Percentiles rank a stretch among this genome's conserved stretches.
phyloP scores from a whole-genome alignment of 1,140 invertebrate species.

The Zaprionus nigranus region DNA sequence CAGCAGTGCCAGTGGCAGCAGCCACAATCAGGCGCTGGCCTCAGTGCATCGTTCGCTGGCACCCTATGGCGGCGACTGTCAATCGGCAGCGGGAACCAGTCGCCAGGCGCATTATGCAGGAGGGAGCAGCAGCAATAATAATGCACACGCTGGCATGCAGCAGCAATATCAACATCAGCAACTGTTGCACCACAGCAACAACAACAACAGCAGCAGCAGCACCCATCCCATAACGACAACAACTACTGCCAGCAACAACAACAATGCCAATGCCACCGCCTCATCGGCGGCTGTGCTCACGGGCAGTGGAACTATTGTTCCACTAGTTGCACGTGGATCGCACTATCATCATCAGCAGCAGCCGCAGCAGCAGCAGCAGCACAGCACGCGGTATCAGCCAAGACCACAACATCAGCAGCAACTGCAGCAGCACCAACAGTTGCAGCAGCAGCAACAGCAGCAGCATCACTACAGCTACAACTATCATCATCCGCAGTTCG shows the following conservation, averaged over 20 bases:
- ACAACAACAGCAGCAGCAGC: slow-evolving; percentile 37
- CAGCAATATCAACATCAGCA: slow-evolving; percentile 63
- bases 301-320: slow-evolving; percentile 69
- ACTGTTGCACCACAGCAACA: slow-evolving; percentile 56
- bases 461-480: slow-evolving; percentile 71
- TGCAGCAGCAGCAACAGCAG: slow-evolving; percentile 36
- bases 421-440: slow-evolving; percentile 29
- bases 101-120: slow-evolving; percentile 56
- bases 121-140: slow-evolving; percentile 61
- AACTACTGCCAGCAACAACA: slow-evolving; percentile 56
- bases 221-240: slow-evolving; percentile 43
- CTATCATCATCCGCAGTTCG: slow-evolving; percentile 76
- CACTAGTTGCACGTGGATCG: slow-evolving; percentile 62
- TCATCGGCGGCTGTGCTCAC: slow-evolving; percentile 70
- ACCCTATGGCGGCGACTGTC: slow-evolving; percentile 56
- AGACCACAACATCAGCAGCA: slow-evolving; percentile 44
- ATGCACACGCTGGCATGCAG: slow-evolving; percentile 57
- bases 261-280: slow-evolving; percentile 58
- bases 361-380: slow-evolving; percentile 36
- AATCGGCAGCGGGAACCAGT: slow-evolving; percentile 61
- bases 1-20: slow-evolving; percentile 29
- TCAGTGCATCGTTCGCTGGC: slow-evolving; percentile 53
- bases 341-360: slow-evolving; percentile 57
- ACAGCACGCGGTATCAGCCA: slow-evolving; percentile 52
- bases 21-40: slow-evolving; percentile 50